Conservation (phyloP, 2,797 vertebrate species). For the Pantherophis alleghaniensis region DNA sequence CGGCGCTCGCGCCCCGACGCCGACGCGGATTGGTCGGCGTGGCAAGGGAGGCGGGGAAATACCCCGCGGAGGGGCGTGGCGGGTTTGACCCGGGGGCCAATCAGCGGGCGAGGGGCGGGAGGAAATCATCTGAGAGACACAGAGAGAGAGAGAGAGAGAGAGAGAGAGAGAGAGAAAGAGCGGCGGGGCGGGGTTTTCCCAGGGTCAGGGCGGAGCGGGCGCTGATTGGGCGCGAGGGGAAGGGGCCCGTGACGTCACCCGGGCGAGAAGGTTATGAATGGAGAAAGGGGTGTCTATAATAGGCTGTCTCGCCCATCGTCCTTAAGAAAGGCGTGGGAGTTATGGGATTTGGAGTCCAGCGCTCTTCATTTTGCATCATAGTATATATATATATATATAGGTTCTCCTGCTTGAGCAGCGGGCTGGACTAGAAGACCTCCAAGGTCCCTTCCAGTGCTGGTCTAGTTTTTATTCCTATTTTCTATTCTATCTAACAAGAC, state of each 20-base stretch:
- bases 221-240: neutral
- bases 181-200: slow-evolving; percentile 6
- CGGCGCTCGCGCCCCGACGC: neutral
- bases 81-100: neutral
- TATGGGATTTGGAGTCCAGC: neutral
- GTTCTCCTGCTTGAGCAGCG: too few species aligned
- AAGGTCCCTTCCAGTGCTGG: too few species aligned
- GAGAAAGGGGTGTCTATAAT: neutral
- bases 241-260: neutral
- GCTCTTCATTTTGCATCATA: too few species aligned
- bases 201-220: neutral
- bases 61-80: neutral
- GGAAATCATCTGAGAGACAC: too few species aligned
- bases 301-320: neutral
- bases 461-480: too few species aligned
- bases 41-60: neutral
- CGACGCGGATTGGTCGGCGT: neutral
- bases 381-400: too few species aligned
- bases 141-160: too few species aligned
- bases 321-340: neutral
- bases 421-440: too few species aligned
- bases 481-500: too few species aligned
- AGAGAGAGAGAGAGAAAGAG: too few species aligned
- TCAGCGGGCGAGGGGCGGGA: neutral
- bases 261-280: neutral